These are phyloP conservation scores for Sebastes melanostomus DNA, from an alignment of 2,797 vertebrate species.

Conservation along the genomic window DNA sequence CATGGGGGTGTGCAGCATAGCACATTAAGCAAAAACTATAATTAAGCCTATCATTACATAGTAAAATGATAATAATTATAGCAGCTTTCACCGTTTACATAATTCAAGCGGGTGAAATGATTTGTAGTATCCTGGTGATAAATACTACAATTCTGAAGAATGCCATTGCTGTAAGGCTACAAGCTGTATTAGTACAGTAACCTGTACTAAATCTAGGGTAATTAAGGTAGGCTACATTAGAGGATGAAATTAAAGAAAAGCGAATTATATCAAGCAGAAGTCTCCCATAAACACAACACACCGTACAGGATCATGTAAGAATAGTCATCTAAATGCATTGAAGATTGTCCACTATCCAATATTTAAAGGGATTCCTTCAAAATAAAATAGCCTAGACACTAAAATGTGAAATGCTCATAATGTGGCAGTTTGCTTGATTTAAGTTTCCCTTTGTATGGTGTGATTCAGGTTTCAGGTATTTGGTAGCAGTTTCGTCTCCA, in stretches of 20 bases:
- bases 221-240: background rate
- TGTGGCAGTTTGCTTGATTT: background rate
- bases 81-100: background rate
- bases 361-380: background rate
- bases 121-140: background rate
- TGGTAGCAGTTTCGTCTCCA: background rate
- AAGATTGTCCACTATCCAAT: background rate
- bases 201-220: background rate
- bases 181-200: background rate
- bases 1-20: background rate
- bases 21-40: background rate
- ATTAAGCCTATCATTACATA: background rate
- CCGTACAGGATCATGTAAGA: background rate
- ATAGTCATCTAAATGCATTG: background rate
- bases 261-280: no score
- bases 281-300: background rate
- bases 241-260: background rate
- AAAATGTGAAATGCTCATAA: background rate
- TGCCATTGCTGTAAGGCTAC: background rate
- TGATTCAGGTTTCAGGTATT: background rate
- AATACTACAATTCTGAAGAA: background rate
- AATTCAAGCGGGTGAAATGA: background rate
- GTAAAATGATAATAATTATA: background rate
- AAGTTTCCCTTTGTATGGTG: background rate
- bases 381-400: background rate